These are phyloP conservation scores for Chiloscyllium punctatum DNA, from an alignment of 2,797 vertebrate species.

Conservation along the genomic window DNA sequence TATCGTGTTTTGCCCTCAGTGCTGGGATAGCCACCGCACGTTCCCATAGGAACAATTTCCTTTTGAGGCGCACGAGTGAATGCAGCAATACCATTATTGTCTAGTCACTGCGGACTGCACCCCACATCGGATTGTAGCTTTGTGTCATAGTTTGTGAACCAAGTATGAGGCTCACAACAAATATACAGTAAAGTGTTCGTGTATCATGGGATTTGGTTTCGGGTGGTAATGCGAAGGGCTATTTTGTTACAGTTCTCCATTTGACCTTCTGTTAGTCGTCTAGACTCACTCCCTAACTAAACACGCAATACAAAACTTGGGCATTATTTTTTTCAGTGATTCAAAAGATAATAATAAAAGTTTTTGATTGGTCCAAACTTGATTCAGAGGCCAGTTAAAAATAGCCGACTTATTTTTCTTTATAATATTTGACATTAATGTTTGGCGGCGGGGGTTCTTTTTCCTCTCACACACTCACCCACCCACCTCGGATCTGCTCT, in stretches of 20 bases:
- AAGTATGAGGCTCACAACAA: not conserved
- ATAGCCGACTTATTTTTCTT: not conserved
- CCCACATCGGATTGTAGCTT: not conserved
- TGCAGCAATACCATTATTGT: not conserved
- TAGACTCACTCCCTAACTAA: not conserved
- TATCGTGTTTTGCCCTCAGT: not conserved
- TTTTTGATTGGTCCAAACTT: not conserved
- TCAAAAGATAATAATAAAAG: not conserved
- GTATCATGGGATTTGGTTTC: not conserved
- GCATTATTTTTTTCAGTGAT: not conserved
- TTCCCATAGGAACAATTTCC: not conserved
- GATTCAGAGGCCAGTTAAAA: not conserved
- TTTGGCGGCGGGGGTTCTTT: not conserved
- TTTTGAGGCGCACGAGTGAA: not conserved
- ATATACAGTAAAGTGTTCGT: not conserved
- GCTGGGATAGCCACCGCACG: not conserved
- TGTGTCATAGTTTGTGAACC: not conserved
- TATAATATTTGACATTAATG: not conserved
- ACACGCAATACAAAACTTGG: not conserved
- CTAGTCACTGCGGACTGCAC: not conserved
- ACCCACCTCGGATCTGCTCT: conserved; percentile 90
- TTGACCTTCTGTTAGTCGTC: not conserved
- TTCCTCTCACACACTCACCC: too few species aligned
- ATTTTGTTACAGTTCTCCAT: not conserved
- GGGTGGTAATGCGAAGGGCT: too few species aligned